Base-by-base conservation (phyloP, 1,140 invertebrate genomes). In the Calliphora vicina region DNA sequence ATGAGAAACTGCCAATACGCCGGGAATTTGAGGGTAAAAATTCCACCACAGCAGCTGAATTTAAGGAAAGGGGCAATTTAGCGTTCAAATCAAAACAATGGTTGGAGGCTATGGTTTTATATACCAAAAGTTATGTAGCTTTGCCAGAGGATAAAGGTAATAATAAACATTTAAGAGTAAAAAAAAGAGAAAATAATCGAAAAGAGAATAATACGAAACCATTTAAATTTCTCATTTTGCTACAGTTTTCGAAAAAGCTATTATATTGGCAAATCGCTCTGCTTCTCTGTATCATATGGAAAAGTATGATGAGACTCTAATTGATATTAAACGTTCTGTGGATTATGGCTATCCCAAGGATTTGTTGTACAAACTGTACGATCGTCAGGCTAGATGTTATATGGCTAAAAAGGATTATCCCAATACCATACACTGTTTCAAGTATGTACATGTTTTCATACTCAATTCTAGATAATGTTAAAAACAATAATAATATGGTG, bases 181-280 rank as follows among this genome's bases (percentile, higher is more conserved):
- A 45, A 13, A 26, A 25, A 20, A 50, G 17, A 17, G 20, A 81
- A 15, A n/a, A 25, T 67, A 67, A n/a, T n/a, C n/a, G n/a, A n/a
- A n/a, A n/a, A n/a, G n/a, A n/a, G n/a, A n/a, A n/a, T n/a, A n/a
- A n/a, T n/a, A n/a, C n/a, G n/a, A n/a, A n/a, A n/a, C n/a, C n/a
- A n/a, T n/a, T n/a, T n/a, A n/a, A n/a, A n/a, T n/a, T n/a, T n/a
- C n/a, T n/a, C n/a, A n/a, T n/a, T 25, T 81, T 13, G 86, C 87
- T 85, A 67, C 85, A 92, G 92, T 89, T 82, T 91, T 92, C 87
- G 94, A 97, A 73, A 86, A 97, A 1, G 92, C 96, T 0, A 93
- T 97, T 61, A 92, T 96, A 2, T 93, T 96, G 84, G 97, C 96
- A 4, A 99, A 98, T 90, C 93, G 97, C 80, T 98, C 97, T 13